Conservation (phyloP, 2,797 vertebrate genomes). For the Podarcis lilfordi region DNA sequence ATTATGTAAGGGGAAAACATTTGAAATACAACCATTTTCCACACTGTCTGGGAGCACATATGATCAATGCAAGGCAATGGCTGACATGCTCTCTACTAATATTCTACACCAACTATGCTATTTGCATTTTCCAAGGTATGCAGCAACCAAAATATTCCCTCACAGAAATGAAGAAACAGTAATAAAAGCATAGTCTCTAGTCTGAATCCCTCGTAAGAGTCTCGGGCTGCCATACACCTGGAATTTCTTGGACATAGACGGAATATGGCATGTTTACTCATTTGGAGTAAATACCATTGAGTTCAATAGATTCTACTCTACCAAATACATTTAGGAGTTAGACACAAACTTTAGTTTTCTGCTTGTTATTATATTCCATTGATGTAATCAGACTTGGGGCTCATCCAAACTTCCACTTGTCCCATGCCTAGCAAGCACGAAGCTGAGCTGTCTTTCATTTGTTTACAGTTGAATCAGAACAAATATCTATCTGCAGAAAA, state of each 20-base stretch:
- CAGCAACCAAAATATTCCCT: background rate
- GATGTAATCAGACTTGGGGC: background rate
- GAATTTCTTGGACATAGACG: no score
- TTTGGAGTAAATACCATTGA: background rate
- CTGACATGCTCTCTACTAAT: conserved; percentile 1
- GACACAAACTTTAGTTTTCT: background rate
- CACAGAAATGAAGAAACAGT: background rate
- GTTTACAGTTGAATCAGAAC: background rate
- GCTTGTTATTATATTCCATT: background rate
- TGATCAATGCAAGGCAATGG: background rate
- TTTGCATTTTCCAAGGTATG: background rate
- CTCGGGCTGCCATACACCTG: no score
- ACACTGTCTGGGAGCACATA: background rate
- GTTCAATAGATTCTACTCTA: background rate
- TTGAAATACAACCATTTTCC: background rate
- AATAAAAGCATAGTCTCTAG: background rate
- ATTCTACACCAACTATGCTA: background rate
- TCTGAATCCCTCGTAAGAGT: no score
- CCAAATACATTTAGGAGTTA: background rate
- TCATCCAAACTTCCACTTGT: background rate
- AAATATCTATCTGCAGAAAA: background rate
- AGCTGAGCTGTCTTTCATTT: background rate
- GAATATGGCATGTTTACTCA: background rate
- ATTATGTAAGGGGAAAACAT: background rate
- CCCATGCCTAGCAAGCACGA: no score